Base-by-base conservation (phyloP, 2,888 invertebrate species). In the Tetranychus piercei region DNA sequence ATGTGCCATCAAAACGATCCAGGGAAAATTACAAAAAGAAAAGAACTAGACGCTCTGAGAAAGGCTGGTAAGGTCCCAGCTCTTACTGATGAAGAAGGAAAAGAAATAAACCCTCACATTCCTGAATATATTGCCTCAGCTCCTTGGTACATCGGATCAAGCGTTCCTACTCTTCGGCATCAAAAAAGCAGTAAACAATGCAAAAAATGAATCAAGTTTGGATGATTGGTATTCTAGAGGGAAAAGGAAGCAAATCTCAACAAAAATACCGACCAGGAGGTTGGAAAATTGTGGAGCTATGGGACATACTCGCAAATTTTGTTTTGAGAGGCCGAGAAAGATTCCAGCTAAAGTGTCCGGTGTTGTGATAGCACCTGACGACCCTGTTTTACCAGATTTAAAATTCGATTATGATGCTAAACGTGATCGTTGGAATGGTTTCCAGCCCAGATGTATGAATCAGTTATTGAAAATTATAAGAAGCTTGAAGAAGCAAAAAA, bases 221-320 rank as follows among this genome's bases (percentile, higher is more conserved):
- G 88, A 91, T 79, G 89, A 90, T 73, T 92, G 90, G 86, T 94
- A 92, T 81, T 88, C 89, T 76, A 89, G 93, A 79, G 97, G 97
- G 11, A 88, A 93, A 34, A 44, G 11, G 3, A 91, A 94, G 80
- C 85, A 86, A 43, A 73, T 88, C 73, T 86, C 88, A 0, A 90
- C 88, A 0, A 93, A 93, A 93, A 82, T 95, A 87, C 82, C 87
- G 94, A 0, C 91, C 92, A 84, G 95, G 99, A 11, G 93, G 99
- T 0, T 99, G 99, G 95, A 96, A 82, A 99, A 99, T 82, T 99
- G 99, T 84, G 99, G 99, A 0, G 94, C 97, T 0, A 87, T 96
- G 86, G 93, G 94, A 0, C 99, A 99, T 81, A 89, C 90, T 79
- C 91, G 89, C 80, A 96, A 94, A 81, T 96, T 99, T 81, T 99